phyloP scores from a whole-genome alignment of 2,113 vertebrate species.

The Calypte anna region DNA sequence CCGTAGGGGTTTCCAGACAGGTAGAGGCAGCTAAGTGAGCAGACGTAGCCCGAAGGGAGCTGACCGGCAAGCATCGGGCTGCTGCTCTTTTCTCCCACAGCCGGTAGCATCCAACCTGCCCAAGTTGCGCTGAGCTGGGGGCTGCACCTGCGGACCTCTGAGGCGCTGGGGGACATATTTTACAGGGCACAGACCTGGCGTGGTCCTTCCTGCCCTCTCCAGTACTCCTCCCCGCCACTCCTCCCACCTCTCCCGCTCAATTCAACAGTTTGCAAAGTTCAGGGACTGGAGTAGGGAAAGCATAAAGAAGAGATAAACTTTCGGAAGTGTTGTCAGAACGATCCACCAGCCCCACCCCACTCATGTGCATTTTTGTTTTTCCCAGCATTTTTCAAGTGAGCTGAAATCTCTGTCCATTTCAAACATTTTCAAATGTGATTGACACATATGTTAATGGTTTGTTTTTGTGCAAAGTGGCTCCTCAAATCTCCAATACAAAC shows the following conservation, averaged over 20 bases:
- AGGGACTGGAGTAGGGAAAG: not conserved
- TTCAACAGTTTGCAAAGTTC: not conserved
- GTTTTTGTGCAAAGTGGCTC: constrained; percentile 67
- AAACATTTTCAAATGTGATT: constrained; percentile 63
- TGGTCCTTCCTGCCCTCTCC: not conserved
- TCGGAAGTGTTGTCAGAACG: not conserved
- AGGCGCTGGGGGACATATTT: not conserved
- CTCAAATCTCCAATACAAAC: constrained; percentile 74
- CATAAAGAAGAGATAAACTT: not conserved
- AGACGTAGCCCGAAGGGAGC: not conserved
- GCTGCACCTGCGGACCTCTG: not conserved
- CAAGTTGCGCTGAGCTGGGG: not conserved
- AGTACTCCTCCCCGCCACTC: too few relatives aligned
- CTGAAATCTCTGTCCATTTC: constrained; percentile 12
- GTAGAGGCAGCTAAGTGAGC: not conserved
- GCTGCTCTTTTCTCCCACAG: not conserved
- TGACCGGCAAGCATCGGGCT: not conserved
- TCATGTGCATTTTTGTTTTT: not conserved
- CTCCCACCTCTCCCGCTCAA: not conserved
- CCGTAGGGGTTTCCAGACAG: constrained; percentile 8
- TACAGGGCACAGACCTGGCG: fast-evolving
- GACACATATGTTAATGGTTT: constrained; percentile 74
- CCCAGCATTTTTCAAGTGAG: not conserved
- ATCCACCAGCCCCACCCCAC: too few relatives aligned
- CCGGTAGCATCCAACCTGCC: not conserved